These are phyloP conservation scores for Oreochromis spilurus DNA, from an alignment of 2,113 vertebrate genomes.

Conservation along the genomic window DNA sequence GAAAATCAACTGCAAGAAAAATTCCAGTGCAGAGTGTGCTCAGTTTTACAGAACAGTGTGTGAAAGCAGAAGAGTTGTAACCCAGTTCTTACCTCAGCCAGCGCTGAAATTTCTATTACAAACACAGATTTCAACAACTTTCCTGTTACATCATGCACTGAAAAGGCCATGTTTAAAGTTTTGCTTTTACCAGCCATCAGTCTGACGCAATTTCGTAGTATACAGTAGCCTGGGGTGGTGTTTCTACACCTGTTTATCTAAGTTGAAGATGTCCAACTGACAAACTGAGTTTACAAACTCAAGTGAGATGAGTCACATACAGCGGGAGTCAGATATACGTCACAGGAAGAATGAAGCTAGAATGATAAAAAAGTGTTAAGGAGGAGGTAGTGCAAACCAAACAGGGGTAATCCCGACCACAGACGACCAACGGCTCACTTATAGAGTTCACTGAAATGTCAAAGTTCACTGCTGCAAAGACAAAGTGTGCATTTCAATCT, in stretches of 20 bases:
- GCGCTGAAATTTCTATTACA: background rate
- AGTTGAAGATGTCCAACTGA: background rate
- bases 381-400: background rate
- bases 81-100: background rate
- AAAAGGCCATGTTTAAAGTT: background rate
- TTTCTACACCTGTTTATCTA: background rate
- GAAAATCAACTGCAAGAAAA: constrained; percentile 6
- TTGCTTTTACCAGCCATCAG: too few species aligned
- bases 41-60: background rate
- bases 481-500: background rate
- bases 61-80: background rate
- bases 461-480: background rate
- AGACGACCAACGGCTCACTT: background rate
- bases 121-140: background rate
- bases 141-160: background rate
- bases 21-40: background rate
- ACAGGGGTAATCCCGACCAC: background rate
- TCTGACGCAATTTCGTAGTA: background rate
- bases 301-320: background rate
- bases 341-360: background rate
- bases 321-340: background rate
- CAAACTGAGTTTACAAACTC: background rate
- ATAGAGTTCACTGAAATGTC: background rate
- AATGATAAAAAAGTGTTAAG: background rate
- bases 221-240: background rate